A percentile compares a stretch with the other conserved stretches of the same genome.
These are phyloP conservation scores for Macrosiphum euphorbiae DNA, from an alignment of 2,888 invertebrate genomes.

Conservation along the genomic window DNA sequence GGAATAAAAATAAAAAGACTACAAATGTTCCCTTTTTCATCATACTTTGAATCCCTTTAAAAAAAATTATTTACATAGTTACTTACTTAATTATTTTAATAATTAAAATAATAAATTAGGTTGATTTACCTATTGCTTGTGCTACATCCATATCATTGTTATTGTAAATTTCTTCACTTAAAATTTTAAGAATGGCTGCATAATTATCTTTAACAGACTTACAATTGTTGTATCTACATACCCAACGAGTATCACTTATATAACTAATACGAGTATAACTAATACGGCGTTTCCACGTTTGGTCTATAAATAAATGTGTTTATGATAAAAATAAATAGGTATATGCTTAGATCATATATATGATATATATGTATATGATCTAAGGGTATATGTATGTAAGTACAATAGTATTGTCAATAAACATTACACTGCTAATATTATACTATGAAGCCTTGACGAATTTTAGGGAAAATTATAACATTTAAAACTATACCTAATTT, in stretches of 20 bases:
- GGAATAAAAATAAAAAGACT: conserved; percentile 1
- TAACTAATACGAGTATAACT: too few relatives aligned
- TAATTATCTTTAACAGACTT: conserved; percentile 31
- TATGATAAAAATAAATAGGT: too few relatives aligned
- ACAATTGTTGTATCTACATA: neutral
- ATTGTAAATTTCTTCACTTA: neutral
- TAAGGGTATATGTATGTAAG: too few relatives aligned
- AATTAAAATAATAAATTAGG: conserved; percentile 17
- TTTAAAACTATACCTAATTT: too few relatives aligned
- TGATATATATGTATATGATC: too few relatives aligned
- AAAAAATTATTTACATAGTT: neutral
- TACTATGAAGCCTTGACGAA: too few relatives aligned
- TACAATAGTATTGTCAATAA: too few relatives aligned
- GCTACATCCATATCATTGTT: neutral
- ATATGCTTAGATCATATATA: too few relatives aligned
- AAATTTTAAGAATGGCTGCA: neutral
- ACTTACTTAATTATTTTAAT: conserved; percentile 23
- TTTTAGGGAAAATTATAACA: too few relatives aligned
- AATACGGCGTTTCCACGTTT: too few relatives aligned
- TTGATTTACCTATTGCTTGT: neutral
- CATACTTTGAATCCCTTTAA: neutral
- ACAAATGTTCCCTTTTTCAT: conserved; percentile 15
- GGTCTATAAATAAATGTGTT: too few relatives aligned
- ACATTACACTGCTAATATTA: too few relatives aligned
- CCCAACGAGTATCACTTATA: neutral